These are phyloP conservation scores for Aurelia sp. DNA, from an alignment of 30 jellyfish, hydroid and myxozoan species.

Conservation along the genomic window DNA sequence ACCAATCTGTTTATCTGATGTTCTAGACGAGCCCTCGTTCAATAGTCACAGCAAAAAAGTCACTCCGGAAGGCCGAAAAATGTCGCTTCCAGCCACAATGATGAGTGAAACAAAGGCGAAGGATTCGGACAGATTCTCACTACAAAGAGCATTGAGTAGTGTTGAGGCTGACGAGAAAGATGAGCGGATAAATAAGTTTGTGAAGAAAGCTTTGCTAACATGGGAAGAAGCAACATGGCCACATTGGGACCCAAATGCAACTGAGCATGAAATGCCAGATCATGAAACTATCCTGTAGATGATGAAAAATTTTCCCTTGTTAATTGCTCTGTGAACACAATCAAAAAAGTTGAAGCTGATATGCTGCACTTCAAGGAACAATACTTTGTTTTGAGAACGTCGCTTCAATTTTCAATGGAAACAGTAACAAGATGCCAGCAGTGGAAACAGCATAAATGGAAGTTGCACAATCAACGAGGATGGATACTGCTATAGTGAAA, in stretches of 20 bases:
- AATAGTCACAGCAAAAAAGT: slow-evolving; percentile 12
- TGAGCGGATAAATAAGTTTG: not conserved
- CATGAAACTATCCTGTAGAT: slow-evolving; percentile 79
- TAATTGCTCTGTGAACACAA: not conserved
- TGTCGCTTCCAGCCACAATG: slow-evolving; percentile 63
- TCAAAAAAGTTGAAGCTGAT: too few species aligned
- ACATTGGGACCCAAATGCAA: slow-evolving; percentile 76
- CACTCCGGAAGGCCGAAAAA: slow-evolving; percentile 51
- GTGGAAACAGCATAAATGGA: too few species aligned
- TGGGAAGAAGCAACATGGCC: slow-evolving; percentile 85
- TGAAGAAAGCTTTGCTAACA: slow-evolving; percentile 37
- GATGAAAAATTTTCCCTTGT: not conserved
- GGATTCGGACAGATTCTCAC: slow-evolving; percentile 17
- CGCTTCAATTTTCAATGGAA: too few species aligned
- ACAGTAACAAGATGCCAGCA: too few species aligned
- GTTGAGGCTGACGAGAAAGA: not conserved
- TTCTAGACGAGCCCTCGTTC: slow-evolving; percentile 83
- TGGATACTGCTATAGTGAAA: too few species aligned
- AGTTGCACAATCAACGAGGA: too few species aligned
- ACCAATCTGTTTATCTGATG: slow-evolving; percentile 75
- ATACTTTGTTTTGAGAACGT: too few species aligned
- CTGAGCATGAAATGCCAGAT: slow-evolving; percentile 78
- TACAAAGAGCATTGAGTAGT: slow-evolving; percentile 35
- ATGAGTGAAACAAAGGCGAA: slow-evolving; percentile 10
- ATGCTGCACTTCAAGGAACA: too few species aligned